Percentiles rank a stretch among this genome's conserved stretches.
phyloP scores from a whole-genome alignment of 2,888 invertebrate genomes.

The Meiosimyza decipiens region DNA sequence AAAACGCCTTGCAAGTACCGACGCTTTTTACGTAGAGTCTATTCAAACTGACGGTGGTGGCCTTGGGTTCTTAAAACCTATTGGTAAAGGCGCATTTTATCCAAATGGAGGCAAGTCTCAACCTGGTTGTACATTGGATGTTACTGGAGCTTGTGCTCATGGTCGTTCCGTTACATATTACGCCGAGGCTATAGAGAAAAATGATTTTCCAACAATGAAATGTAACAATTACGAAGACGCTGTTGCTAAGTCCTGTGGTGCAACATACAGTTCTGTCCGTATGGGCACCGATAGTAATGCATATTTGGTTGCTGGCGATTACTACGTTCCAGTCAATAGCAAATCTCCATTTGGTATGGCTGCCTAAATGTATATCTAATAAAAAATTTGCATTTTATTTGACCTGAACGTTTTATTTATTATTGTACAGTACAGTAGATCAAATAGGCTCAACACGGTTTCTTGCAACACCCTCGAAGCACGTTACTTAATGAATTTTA shows the following conservation, averaged over 20 bases:
- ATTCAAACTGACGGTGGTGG: constrained; percentile 32
- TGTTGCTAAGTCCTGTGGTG: constrained; percentile 41
- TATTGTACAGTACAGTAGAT: too few relatives aligned
- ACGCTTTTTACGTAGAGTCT: constrained; percentile 53
- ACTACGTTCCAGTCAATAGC: constrained; percentile 53
- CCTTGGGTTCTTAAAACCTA: constrained; percentile 49
- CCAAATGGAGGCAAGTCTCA: constrained; percentile 69
- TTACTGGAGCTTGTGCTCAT: constrained; percentile 63
- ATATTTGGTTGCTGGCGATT: constrained; percentile 49
- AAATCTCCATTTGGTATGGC: constrained; percentile 49
- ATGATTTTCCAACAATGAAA: constrained; percentile 51
- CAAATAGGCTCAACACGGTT: too few relatives aligned
- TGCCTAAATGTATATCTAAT: background rate
- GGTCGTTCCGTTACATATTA: constrained; percentile 61
- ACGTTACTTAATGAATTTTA: too few relatives aligned
- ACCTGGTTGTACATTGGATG: constrained; percentile 66
- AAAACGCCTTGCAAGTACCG: constrained; percentile 45
- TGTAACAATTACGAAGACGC: constrained; percentile 45
- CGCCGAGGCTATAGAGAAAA: constrained; percentile 62
- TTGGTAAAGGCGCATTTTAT: constrained; percentile 67
- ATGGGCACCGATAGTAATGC: constrained; percentile 48
- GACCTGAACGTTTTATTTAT: too few relatives aligned
- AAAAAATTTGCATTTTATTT: too few relatives aligned
- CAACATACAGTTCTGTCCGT: constrained; percentile 37
- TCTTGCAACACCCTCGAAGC: too few relatives aligned